Evolutionary conservation across 2,113 vertebrate genomes (phyloP), one percentile per base, ranked within the genome.

Genomic region (Vidua macroura): DNA sequence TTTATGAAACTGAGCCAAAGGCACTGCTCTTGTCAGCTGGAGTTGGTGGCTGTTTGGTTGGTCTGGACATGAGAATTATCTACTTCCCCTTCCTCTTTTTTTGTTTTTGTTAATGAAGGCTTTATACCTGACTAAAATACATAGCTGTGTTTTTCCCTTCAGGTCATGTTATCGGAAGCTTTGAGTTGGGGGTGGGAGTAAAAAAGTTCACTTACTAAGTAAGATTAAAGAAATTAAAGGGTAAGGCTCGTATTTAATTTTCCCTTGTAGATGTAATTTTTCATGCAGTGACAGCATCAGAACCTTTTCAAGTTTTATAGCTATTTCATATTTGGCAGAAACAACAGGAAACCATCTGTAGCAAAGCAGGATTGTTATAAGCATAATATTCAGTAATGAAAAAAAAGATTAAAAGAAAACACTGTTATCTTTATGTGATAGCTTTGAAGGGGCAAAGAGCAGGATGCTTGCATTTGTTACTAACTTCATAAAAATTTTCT

Each of bases 271-370:
- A 97, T 94, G 56, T 70, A 60, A 83, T 95, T 96, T 95, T 92
- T 97, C 88, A 59, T 90, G 76, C 82, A 83, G 59, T 82, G 95
- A 97, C 88, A 95, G 72, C 91, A 86, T 90, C 92, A 86, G 79
- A 87, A 90, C 90, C 97, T 86, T 97, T 98, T 98, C 82, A 97
- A 97, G 96, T 98, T 98, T 97, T 95, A 97, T 85, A 97, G 95
- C 88, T 89, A 92, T 96, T 95, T 92, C 77, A 81, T 86, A 90
- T 96, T 96, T 97, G 97, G 96, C 96, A 96, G 92, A 94, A 97
- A 97, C 95, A 96, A 95, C 96, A 98, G 97, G 97, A 97, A 98
- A 96, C 97, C 97, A 95, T 95, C 96, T 96, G 95, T 92, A 93
- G 95, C 88, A 91, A 93, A 83, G 96, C 76, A 93, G 82, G 82